A percentile compares a stretch with the other conserved stretches of the same genome.
These are phyloP conservation scores for Danio jaintianensis DNA, from an alignment of 2,797 vertebrate genomes.

Conservation along the genomic window DNA sequence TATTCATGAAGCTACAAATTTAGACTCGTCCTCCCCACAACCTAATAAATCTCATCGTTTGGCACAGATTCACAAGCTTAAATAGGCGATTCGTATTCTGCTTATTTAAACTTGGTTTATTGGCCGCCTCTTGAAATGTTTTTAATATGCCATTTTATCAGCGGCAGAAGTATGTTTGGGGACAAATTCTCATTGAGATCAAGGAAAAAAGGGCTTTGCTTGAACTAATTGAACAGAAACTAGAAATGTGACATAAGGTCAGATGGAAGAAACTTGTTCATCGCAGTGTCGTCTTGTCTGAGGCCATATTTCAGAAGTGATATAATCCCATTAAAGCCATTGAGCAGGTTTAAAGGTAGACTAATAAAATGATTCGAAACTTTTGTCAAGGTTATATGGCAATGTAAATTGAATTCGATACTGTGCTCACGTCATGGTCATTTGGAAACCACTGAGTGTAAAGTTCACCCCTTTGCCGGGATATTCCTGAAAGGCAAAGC, in stretches of 20 bases:
- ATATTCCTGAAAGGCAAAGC: conserved; percentile 3
- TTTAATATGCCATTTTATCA: conserved; percentile 26
- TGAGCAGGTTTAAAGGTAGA: conserved; percentile 70
- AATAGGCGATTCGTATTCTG: conserved; percentile 36
- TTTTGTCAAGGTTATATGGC: conserved; percentile 76
- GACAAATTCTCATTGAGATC: conserved; percentile 20
- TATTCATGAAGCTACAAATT: conserved; percentile 36
- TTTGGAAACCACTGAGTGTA: conserved; percentile 68
- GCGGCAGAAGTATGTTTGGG: neutral
- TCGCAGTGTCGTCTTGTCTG: conserved; percentile 21
- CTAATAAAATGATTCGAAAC: conserved; percentile 78
- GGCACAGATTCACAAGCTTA: conserved; percentile 20
- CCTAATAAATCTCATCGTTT: conserved; percentile 41
- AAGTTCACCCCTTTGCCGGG: conserved; percentile 66
- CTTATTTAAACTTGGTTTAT: conserved; percentile 46
- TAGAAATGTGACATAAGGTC: conserved; percentile 40
- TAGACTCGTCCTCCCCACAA: conserved; percentile 25
- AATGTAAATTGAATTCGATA: conserved; percentile 78
- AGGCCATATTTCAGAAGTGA: conserved; percentile 60
- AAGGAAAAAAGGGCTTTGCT: neutral
- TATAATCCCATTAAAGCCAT: conserved; percentile 71
- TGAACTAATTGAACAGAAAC: conserved; percentile 7
- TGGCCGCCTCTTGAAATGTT: conserved; percentile 24
- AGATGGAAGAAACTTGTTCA: conserved; percentile 25
- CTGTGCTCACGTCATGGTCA: conserved; percentile 64